phyloP scores from a whole-genome alignment of 2,797 vertebrate genomes.

The Anguilla pacifica region DNA sequence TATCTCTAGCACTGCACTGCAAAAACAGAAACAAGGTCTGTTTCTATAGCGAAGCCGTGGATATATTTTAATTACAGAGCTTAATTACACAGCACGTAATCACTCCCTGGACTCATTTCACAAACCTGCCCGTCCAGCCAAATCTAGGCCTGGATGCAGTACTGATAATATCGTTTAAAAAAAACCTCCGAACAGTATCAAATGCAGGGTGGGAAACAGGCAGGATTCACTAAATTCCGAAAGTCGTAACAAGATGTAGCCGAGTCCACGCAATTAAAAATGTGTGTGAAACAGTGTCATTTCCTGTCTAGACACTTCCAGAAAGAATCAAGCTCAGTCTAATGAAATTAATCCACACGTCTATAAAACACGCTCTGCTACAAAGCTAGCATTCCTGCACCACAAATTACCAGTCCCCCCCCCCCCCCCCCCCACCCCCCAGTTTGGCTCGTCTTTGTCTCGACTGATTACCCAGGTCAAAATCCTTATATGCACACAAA shows the following conservation, averaged over 20 bases:
- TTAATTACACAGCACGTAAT: neutral
- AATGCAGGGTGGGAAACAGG: neutral
- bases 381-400: neutral
- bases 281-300: neutral
- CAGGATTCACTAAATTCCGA: neutral
- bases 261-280: neutral
- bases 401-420: neutral
- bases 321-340: neutral
- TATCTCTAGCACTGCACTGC: neutral
- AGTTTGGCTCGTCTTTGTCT: neutral
- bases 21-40: neutral
- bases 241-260: neutral
- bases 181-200: neutral
- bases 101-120: neutral
- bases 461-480: neutral
- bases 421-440: neutral
- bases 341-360: neutral
- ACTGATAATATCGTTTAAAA: neutral
- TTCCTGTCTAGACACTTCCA: neutral
- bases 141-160: neutral
- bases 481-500: neutral
- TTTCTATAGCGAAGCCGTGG: neutral
- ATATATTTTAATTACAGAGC: conserved; percentile 3
- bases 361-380: neutral
- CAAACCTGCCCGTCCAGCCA: too few species aligned